Conservation (phyloP, 2,888 invertebrate species). For the Caenorhabditis zanzibari region DNA sequence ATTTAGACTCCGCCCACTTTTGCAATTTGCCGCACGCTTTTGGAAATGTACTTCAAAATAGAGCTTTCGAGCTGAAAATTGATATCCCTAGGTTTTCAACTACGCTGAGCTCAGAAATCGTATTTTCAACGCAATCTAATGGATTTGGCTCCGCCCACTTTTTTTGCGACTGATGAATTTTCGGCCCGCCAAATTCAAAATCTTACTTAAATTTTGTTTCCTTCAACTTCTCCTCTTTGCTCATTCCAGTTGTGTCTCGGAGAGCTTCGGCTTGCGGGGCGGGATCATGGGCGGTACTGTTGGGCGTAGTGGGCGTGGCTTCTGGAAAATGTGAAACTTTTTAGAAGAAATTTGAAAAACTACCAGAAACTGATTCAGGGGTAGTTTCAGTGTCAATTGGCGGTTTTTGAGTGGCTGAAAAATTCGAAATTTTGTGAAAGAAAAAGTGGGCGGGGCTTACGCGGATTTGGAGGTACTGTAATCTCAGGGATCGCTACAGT, state of each 20-base stretch:
- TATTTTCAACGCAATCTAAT: background rate
- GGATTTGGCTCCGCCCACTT: background rate
- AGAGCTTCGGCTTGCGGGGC: no score
- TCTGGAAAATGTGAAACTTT: background rate
- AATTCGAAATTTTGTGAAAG: background rate
- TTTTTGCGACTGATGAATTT: background rate
- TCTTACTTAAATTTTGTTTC: slow-evolving; percentile 7
- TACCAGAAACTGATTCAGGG: background rate
- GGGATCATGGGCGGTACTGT: no score
- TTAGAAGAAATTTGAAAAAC: background rate
- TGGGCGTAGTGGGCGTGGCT: background rate
- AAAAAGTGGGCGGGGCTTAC: no score
- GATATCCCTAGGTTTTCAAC: background rate
- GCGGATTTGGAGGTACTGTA: no score
- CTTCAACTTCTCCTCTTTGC: background rate
- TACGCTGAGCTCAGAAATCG: background rate
- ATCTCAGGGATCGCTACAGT: no score
- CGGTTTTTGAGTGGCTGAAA: background rate
- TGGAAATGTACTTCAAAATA: background rate
- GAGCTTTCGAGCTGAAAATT: background rate
- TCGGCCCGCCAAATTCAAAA: background rate
- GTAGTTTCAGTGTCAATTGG: background rate
- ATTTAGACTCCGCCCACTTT: slow-evolving; percentile 5
- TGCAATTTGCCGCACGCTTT: background rate
- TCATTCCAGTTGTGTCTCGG: background rate